A percentile compares a stretch with the other conserved stretches of the same genome.
phyloP scores from a whole-genome alignment of 1,140 invertebrate genomes.

The Mylabris phalerata region DNA sequence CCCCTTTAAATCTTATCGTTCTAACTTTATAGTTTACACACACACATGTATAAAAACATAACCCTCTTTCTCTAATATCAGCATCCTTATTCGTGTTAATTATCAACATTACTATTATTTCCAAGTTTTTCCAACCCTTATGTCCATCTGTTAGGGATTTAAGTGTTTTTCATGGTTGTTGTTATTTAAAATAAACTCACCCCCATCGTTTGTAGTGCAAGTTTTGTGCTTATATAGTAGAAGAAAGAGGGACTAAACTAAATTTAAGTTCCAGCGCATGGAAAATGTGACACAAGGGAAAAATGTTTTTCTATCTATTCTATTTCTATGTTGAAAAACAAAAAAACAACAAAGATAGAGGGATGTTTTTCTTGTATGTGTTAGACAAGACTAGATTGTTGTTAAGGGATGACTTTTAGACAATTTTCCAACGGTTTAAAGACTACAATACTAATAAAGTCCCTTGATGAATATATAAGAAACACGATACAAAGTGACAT shows the following conservation, averaged over 20 bases:
- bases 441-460: conserved; percentile 30
- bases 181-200: too few species aligned
- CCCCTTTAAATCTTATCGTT: conserved; percentile 16
- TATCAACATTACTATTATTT: too few species aligned
- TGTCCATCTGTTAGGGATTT: too few species aligned
- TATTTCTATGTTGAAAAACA: not conserved
- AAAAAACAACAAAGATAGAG: not conserved
- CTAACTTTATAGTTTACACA: not conserved
- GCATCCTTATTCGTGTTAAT: too few species aligned
- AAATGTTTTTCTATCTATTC: conserved; percentile 21
- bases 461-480: conserved; percentile 38
- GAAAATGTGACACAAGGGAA: conserved; percentile 31
- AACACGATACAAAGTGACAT: conserved; percentile 38
- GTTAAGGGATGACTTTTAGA: not conserved
- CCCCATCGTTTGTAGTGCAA: too few species aligned
- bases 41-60: not conserved
- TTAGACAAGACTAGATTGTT: not conserved
- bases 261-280: conserved; percentile 25
- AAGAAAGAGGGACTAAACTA: conserved; percentile 5
- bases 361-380: not conserved
- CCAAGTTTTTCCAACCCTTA: too few species aligned
- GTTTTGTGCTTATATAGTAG: too few species aligned
- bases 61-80: too few species aligned
- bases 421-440: not conserved
- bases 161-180: too few species aligned